These are phyloP conservation scores for Lacerta agilis DNA, from an alignment of 2,797 vertebrate species.

Conservation along the genomic window DNA sequence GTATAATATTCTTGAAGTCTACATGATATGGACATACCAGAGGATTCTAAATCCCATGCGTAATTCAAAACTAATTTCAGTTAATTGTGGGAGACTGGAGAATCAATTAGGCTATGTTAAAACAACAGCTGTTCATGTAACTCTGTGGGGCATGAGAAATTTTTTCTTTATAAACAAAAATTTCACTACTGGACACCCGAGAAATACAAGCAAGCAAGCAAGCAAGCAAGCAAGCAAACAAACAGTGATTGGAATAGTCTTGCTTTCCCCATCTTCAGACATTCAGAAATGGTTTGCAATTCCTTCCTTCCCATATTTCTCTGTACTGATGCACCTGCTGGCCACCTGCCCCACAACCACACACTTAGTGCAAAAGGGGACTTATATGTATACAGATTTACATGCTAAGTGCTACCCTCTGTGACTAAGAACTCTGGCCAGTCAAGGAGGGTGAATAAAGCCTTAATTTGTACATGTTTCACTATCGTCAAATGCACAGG, in stretches of 20 bases:
- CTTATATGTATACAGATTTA: not conserved
- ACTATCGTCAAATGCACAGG: not conserved
- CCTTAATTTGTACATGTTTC: not conserved
- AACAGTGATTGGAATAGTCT: not conserved
- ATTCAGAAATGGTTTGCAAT: not conserved
- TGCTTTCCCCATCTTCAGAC: not conserved
- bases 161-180: not conserved
- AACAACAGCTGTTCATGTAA: not conserved
- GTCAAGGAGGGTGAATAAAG: not conserved
- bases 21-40: not conserved
- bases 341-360: too few species aligned
- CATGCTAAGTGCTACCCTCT: not conserved
- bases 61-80: not conserved
- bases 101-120: not conserved
- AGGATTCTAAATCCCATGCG: not conserved
- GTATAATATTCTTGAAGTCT: not conserved
- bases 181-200: not conserved
- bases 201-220: not conserved
- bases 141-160: not conserved
- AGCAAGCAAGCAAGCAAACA: too few species aligned
- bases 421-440: not conserved
- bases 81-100: not conserved
- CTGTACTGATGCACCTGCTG: not conserved
- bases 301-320: not conserved
- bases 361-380: not conserved